These are phyloP conservation scores for Ruditapes philippinarum DNA, from an alignment of 1,140 invertebrate species.

Conservation along the genomic window DNA sequence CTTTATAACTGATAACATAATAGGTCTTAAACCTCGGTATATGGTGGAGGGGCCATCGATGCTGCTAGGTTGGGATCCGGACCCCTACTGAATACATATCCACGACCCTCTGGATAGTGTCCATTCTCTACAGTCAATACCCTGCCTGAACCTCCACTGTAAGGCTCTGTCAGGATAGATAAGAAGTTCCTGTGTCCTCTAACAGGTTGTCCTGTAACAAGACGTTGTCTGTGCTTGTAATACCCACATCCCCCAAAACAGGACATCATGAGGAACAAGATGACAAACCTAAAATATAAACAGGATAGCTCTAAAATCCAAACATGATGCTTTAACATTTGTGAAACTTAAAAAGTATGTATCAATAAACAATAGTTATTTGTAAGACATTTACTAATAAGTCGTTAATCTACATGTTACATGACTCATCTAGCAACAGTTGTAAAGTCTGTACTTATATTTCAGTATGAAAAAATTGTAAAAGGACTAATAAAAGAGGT, in stretches of 20 bases:
- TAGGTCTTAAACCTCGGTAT: constrained; percentile 76
- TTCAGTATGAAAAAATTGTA: no score
- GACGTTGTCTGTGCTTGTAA: constrained; percentile 79
- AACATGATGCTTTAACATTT: neutral
- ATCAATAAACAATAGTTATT: neutral
- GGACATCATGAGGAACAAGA: constrained; percentile 81
- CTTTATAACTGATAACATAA: no score
- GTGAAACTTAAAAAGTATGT: neutral
- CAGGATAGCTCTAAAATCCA: neutral
- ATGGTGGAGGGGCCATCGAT: constrained; percentile 67
- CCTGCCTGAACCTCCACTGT: neutral
- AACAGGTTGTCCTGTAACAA: constrained; percentile 43
- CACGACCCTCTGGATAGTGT: neutral
- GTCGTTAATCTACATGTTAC: no score
- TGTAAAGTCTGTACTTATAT: no score
- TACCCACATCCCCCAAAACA: constrained; percentile 84
- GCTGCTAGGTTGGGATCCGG: constrained; percentile 31
- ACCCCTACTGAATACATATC: constrained; percentile 1
- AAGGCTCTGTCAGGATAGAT: constrained; percentile 9
- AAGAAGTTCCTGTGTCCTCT: constrained; percentile 18
- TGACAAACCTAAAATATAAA: constrained; percentile 78
- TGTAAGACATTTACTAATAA: no score
- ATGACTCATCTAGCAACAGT: no score
- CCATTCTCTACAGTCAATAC: constrained; percentile 11
- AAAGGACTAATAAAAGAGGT: no score